These are phyloP conservation scores for Hypotaenidia philippensis DNA, from an alignment of 2,797 vertebrate genomes.

Conservation along the genomic window DNA sequence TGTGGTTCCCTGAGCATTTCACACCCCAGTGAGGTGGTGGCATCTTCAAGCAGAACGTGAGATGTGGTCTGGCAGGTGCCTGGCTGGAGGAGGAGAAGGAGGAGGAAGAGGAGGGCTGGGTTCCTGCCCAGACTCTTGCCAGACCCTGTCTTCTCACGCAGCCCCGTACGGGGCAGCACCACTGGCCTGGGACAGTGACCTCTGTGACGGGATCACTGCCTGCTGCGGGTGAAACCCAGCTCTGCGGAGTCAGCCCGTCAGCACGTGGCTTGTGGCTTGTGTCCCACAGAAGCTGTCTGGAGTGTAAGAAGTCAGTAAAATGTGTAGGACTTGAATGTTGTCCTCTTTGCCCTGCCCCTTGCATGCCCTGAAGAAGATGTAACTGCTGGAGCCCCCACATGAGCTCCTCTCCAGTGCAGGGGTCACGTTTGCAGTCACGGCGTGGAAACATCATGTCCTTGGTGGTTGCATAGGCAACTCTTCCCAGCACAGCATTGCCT, in stretches of 20 bases:
- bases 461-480: not conserved
- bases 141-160: not conserved
- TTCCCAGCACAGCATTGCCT: not conserved
- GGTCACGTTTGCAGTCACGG: accelerated
- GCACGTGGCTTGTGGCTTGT: not conserved
- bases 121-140: not conserved
- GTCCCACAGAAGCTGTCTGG: not conserved
- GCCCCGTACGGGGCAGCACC: accelerated
- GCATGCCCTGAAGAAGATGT: accelerated
- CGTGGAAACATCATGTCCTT: not conserved
- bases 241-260: not conserved
- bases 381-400: not conserved
- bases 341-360: accelerated
- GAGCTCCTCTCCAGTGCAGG: not conserved
- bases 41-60: not conserved
- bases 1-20: not conserved
- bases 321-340: not conserved
- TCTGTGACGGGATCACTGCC: accelerated
- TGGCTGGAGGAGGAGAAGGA: too few relatives aligned
- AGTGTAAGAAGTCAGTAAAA: not conserved
- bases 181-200: not conserved
- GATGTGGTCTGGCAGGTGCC: not conserved
- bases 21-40: not conserved
- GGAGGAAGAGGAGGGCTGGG: not conserved
- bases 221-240: not conserved